Conservation (phyloP, 1,140 invertebrate genomes). For the Thalassaphorura encarpata region DNA sequence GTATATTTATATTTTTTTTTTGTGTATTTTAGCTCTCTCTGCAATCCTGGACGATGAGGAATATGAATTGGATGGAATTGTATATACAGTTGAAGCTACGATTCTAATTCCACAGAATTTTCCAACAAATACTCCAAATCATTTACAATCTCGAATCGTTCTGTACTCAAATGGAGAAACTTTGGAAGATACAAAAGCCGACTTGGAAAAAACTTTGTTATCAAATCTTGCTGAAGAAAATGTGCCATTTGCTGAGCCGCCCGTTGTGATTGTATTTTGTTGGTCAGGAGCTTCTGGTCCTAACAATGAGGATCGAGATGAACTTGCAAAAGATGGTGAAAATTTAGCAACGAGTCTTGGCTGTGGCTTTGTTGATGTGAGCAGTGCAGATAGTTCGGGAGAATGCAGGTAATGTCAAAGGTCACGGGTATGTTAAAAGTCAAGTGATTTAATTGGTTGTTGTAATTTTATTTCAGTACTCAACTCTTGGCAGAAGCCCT, state of each 20-base stretch:
- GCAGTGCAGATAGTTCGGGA: slow-evolving; percentile 16
- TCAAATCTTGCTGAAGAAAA: slow-evolving; percentile 86
- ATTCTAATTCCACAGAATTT: slow-evolving; percentile 23
- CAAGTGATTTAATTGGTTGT: neutral
- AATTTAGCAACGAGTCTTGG: slow-evolving; percentile 33
- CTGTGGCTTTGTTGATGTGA: slow-evolving; percentile 32
- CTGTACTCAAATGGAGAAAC: slow-evolving; percentile 85
- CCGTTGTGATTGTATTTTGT: slow-evolving; percentile 34
- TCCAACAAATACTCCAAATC: slow-evolving; percentile 20
- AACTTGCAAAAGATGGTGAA: slow-evolving; percentile 32
- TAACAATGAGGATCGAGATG: slow-evolving; percentile 25
- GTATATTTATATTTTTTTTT: neutral
- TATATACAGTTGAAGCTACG: slow-evolving; percentile 48
- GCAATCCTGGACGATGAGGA: slow-evolving; percentile 66
- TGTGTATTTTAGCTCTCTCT: slow-evolving; percentile 37
- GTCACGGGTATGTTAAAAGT: neutral
- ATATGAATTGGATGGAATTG: slow-evolving; percentile 69
- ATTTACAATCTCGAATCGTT: slow-evolving; percentile 34
- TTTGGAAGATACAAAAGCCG: slow-evolving; percentile 82
- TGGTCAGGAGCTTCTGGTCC: neutral
- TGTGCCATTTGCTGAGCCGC: slow-evolving; percentile 70
- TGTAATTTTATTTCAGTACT: slow-evolving; percentile 60
- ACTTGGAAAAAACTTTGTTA: slow-evolving; percentile 80
- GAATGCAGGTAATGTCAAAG: slow-evolving; percentile 6
- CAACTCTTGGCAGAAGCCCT: slow-evolving; percentile 59